Base-by-base conservation (phyloP, 2,888 invertebrate species). In the Thereva unica region DNA sequence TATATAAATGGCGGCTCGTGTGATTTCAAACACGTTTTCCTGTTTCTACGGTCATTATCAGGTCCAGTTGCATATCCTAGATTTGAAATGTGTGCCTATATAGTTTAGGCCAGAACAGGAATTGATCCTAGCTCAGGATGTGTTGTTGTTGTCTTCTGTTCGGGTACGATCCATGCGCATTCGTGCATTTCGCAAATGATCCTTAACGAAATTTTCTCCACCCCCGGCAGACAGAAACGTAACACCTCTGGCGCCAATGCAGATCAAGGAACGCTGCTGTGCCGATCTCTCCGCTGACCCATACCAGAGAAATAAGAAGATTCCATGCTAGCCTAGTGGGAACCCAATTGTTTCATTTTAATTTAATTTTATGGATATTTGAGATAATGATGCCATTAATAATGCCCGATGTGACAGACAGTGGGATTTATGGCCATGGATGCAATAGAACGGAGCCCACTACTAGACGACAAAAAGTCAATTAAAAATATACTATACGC, bases 341-440 rank as follows among this genome's bases (percentile, higher is more conserved):
- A 42, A 52, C 53, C 47, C 38, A 59, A 57, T 52, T 57, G 38
- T 64, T 63, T 66, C 63, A 64, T 59, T 66, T 59, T 64, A 64
- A 69, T 64, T 69, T 67, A 69, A 69, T 67, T 69, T 69, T 67
- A 67, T 65, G 67, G 69, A 56, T 61, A 67, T 69, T 69, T 64
- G 40, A 64, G 59, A 67, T 69, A 67, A 69, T 69, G 67, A 69
- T 67, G 67, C 65, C 56, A 69, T 56, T 65, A 55, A 56, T 65
- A 55, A 64, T 64, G 53, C 35, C 53, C 42, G 37, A 65, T 56
- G 54, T 63, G 64, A 67, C 67, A 67, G 64, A 23, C 52, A 9
- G 8, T 12, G 38, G 47, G 44, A 67, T 55, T 61, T 67, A 67
- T 63, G 61, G 50, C 41, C 10, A n/a, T 34, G 40, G 4, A 50